A percentile compares a stretch with the other conserved stretches of the same genome.
Conservation (phyloP, 2,888 invertebrate genomes). For the Ypsolopha sequella region DNA sequence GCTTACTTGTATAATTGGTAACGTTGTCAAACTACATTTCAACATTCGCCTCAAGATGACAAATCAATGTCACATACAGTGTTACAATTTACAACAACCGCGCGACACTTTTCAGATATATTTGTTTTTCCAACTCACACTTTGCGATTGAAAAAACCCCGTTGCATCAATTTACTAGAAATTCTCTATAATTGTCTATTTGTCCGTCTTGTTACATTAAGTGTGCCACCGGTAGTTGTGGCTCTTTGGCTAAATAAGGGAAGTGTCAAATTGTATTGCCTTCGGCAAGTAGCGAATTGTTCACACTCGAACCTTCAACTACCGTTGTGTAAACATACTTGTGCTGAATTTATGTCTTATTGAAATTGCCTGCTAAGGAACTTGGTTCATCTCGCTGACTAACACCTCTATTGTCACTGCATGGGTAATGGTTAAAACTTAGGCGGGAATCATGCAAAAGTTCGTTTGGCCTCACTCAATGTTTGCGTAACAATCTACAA, state of each 20-base stretch:
- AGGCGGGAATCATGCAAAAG: too few species aligned
- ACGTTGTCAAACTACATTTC: too few species aligned
- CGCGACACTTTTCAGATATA: neutral
- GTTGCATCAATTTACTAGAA: neutral
- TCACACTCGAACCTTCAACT: constrained; percentile 6
- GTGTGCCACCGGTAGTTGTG: constrained; percentile 18
- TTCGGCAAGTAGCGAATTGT: neutral
- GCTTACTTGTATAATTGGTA: too few species aligned
- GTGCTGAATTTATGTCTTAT: neutral
- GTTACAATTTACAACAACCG: neutral
- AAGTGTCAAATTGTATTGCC: constrained; percentile 30
- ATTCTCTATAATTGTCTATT: constrained; percentile 7
- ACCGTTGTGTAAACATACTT: constrained; percentile 22
- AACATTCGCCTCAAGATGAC: neutral
- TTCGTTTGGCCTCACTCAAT: too few species aligned
- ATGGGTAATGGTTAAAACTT: too few species aligned
- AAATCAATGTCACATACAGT: neutral
- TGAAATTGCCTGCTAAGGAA: too few species aligned
- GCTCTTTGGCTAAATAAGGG: constrained; percentile 25
- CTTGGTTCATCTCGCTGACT: too few species aligned
- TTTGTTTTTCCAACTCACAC: neutral
- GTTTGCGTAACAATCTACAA: too few species aligned
- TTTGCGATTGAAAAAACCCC: neutral
- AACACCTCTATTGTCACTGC: too few species aligned
- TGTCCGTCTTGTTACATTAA: constrained; percentile 20